Base-by-base conservation (phyloP, 2,113 vertebrate species). In the Semicossyphus pulcher region DNA sequence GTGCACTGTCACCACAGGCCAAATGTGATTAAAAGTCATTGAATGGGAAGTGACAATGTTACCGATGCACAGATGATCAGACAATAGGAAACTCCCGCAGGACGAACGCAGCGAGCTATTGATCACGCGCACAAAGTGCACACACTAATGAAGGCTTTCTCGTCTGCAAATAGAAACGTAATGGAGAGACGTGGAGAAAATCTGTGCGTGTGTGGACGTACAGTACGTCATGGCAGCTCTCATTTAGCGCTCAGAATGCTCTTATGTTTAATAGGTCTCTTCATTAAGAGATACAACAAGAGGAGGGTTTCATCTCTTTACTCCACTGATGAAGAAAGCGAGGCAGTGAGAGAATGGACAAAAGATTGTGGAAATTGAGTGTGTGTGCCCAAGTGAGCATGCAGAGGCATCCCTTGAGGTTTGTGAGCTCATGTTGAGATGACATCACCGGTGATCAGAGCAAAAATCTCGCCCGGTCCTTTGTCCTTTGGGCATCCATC, bases 1-100 rank as follows among this genome's bases (percentile, higher is more conserved):
- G 39, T 70, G 47, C 76, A 61, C 54, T 63, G 62, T 42, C 34
- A 77, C 81, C 57, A 79, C 61, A 71, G 76, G 83, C 81, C 60
- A 77, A 75, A 85, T 85, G 81, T 84, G 81, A 86, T 82, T 87
- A 87, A 81, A 78, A 88, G 80, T 81, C 59, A 62, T 25, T 73
- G 63, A 82, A 88, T 85, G 66, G 67, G 68, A 92, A 86, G 84
- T 80, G 84, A 84, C 88, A 90, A 72, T 87, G 81, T 80, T 89
- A 85, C 80, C 48, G 74, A 80, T 54, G 72, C 62, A 78, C 78
- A 77, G 80, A 86, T 80, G 81, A 87, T 89, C 76, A 78, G 77
- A 89, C 84, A 90, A 88, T 53, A 71, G 82, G 52, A 86, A 76
- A 75, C 37, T 71, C 83, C 77, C 3, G 1, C 58, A 10, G 85